Evolutionary conservation across 2,888 invertebrate species (phyloP).

Genomic region (Aplocera efformata): DNA sequence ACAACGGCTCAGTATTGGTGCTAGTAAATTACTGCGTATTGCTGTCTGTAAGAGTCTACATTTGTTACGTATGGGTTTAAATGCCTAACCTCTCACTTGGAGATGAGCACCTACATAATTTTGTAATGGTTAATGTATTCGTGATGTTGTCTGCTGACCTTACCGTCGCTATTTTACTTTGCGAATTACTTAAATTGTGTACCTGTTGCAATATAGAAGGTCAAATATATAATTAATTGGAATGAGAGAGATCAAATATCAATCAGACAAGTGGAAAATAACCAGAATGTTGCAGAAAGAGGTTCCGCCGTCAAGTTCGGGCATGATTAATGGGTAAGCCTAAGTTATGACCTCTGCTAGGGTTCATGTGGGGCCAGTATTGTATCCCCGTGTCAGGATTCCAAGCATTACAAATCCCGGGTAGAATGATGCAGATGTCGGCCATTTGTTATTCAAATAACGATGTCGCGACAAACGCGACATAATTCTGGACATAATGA

Average conservation of each 20-base stretch:
- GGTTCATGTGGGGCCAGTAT: conserved; percentile 43
- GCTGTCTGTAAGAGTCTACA: too few species aligned
- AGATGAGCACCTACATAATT: not conserved
- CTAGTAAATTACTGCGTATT: conserved; percentile 2
- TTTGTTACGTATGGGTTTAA: too few species aligned
- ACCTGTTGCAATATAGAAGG: conserved; percentile 11
- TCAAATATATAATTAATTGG: conserved; percentile 1
- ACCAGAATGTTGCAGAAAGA: conserved; percentile 22
- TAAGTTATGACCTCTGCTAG: conserved; percentile 38
- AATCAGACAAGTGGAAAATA: conserved; percentile 16
- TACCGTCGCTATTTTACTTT: conserved; percentile 4
- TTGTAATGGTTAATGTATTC: conserved; percentile 9
- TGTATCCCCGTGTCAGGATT: conserved; percentile 51
- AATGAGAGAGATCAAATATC: conserved; percentile 7
- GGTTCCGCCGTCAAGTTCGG: conserved; percentile 21
- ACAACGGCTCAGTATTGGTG: not conserved
- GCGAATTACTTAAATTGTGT: conserved; percentile 3
- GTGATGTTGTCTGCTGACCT: conserved; percentile 15
- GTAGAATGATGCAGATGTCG: conserved; percentile 70
- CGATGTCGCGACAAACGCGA: conserved; percentile 66
- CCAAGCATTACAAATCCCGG: conserved; percentile 51
- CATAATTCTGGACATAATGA: conserved; percentile 54
- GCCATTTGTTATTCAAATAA: conserved; percentile 77
- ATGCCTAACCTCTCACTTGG: too few species aligned
- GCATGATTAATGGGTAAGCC: conserved; percentile 35